Evolutionary conservation across 2,797 vertebrate genomes (phyloP), one percentile per base, ranked within the genome.

Genomic region (Rhincodon typus): DNA sequence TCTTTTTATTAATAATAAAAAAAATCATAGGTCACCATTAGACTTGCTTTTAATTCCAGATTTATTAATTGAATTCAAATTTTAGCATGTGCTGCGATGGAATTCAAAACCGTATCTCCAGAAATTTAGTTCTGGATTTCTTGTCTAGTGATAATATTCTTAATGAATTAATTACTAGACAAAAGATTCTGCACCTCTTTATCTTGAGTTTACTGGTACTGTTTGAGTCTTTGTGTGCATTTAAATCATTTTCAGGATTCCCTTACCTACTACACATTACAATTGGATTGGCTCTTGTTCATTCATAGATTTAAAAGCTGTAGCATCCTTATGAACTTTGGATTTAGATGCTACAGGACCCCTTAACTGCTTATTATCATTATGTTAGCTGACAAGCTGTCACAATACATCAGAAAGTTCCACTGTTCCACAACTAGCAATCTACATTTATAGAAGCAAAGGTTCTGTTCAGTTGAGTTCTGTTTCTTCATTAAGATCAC

Each of bases 341-440:
- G 38, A 46, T 74, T 53, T 53, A 74, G 38, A 30, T 93, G 90
- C 2, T n/a, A 42, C 57, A 93, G 66, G 90, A 93, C 90, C 21
- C 7, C 66, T 93, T 91, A 62, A n/a, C 34, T n/a, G 88, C 57
- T n/a, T 93, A 23, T 77, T 93, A 93, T 93, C 66, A 93, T 93
- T 42, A 50, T 42, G 15, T 17, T 69, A 67, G n/a, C 66, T 93
- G 90, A 93, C 66, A 93, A 66, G 21, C 38, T 93, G 90, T 93
- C 66, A 93, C 19, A 93, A 69, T 93, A 93, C 67, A 93, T 93
- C 62, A 69, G 66, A 93, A 38, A 93, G 66, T 42, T 69, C 62
- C 66, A 93, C 21, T 69, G n/a, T 38, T 93, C 66, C 57, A 90
- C 27, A 62, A 57, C 87, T 66, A 23, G 46, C 90, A 93, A 38